A percentile compares a stretch with the other conserved stretches of the same genome.
phyloP scores from a whole-genome alignment of 1,140 invertebrate species.

The Aphidius ervi region DNA sequence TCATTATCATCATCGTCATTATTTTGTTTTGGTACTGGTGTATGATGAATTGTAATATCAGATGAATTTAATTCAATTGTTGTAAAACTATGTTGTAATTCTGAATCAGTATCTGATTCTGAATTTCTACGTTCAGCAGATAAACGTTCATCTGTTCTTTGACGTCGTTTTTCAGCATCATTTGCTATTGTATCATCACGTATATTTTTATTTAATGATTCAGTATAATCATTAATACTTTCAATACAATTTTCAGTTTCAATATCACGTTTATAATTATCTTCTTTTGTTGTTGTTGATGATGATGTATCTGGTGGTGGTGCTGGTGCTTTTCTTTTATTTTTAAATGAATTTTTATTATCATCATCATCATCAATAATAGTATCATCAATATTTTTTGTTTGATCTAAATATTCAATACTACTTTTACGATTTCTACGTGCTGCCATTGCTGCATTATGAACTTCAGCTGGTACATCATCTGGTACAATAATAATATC shows the following conservation, averaged over 20 bases:
- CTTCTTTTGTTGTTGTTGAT: constrained; percentile 37
- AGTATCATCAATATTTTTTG: constrained; percentile 2
- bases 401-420: constrained; percentile 32
- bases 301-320: constrained; percentile 51
- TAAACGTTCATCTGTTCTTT: constrained; percentile 27
- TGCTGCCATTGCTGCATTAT: constrained; percentile 66
- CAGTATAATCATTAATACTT: constrained; percentile 37
- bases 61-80: constrained; percentile 69
- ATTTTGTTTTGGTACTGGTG: constrained; percentile 51
- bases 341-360: constrained; percentile 56
- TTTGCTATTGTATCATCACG: constrained; percentile 25
- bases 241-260: constrained; percentile 34
- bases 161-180: constrained; percentile 23
- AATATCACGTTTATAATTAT: constrained; percentile 10
- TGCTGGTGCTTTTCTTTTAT: constrained; percentile 69
- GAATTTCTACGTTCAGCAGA: constrained; percentile 42
- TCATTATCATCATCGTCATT: constrained; percentile 55
- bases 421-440: constrained; percentile 61
- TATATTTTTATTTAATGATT: constrained; percentile 30
- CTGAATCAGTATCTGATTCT: constrained; percentile 54
- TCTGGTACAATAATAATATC: constrained; percentile 31
- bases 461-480: constrained; percentile 64
- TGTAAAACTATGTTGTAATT: constrained; percentile 50
- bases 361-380: constrained; percentile 33
- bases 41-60: constrained; percentile 71